Conservation (phyloP, 2,888 invertebrate genomes). For the Acholoe squamosa region DNA sequence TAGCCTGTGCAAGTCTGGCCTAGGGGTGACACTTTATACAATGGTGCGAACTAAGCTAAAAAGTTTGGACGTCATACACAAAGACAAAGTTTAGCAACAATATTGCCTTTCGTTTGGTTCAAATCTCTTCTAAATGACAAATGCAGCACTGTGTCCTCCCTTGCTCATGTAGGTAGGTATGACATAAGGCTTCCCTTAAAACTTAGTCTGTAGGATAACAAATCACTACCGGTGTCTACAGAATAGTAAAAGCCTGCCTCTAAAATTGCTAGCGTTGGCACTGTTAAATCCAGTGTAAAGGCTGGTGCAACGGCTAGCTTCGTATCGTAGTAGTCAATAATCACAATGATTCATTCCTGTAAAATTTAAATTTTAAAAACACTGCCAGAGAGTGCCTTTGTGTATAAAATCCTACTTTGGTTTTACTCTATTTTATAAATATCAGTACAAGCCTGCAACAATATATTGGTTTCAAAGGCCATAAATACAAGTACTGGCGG, state of each 20-base stretch:
- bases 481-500: slow-evolving; percentile 62
- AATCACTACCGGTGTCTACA: slow-evolving; percentile 30
- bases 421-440: slow-evolving; percentile 66
- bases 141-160: slow-evolving; percentile 56
- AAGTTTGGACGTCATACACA: slow-evolving; percentile 63
- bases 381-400: slow-evolving; percentile 64
- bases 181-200: slow-evolving; percentile 56
- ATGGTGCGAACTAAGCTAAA: slow-evolving; percentile 60
- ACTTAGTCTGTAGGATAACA: slow-evolving; percentile 52
- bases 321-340: slow-evolving; percentile 48
- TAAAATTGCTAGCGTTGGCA: slow-evolving; percentile 59
- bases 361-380: slow-evolving; percentile 61
- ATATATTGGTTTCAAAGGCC: slow-evolving; percentile 60
- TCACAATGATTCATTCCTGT: slow-evolving; percentile 59
- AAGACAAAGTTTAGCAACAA: slow-evolving; percentile 61
- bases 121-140: slow-evolving; percentile 59
- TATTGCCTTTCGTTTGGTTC: slow-evolving; percentile 58
- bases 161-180: slow-evolving; percentile 51
- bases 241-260: slow-evolving; percentile 55
- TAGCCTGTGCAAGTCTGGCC: slow-evolving; percentile 50
- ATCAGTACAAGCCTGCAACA: slow-evolving; percentile 63
- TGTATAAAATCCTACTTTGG: slow-evolving; percentile 65
- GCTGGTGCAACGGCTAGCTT: slow-evolving; percentile 59
- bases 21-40: slow-evolving; percentile 51
- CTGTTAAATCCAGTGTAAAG: slow-evolving; percentile 60